Percentiles rank a stretch among this genome's conserved stretches.
phyloP scores from a whole-genome alignment of 1,140 invertebrate species.

The Drosophila nannoptera region DNA sequence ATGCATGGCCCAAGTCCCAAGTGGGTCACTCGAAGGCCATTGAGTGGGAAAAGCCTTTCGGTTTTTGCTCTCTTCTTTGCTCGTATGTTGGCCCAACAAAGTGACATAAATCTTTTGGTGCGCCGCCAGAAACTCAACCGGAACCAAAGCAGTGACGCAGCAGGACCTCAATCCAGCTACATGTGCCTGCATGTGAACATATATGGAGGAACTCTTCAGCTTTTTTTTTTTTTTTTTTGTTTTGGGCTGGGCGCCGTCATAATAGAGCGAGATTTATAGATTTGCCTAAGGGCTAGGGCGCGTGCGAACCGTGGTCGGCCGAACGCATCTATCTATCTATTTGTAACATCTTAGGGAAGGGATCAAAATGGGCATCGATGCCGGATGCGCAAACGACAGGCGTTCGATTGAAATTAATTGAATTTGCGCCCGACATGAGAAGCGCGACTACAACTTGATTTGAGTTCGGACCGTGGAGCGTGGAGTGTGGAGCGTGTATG shows the following conservation, averaged over 20 bases:
- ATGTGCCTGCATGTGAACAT: not conserved
- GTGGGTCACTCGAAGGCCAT: slow-evolving; percentile 60
- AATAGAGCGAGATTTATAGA: slow-evolving; percentile 56
- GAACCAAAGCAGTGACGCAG: slow-evolving; percentile 75
- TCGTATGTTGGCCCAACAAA: slow-evolving; percentile 61
- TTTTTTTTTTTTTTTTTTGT: not conserved
- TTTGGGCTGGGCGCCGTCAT: slow-evolving; percentile 57
- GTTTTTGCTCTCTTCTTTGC: not conserved
- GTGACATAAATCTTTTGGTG: slow-evolving; percentile 69
- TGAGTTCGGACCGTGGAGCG: slow-evolving; percentile 9
- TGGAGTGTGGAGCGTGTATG: slow-evolving; percentile 46
- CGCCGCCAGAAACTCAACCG: slow-evolving; percentile 57
- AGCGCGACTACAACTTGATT: slow-evolving; percentile 27
- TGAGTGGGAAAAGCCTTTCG: slow-evolving; percentile 19
- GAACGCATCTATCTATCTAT: slow-evolving; percentile 45
- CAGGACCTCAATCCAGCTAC: slow-evolving; percentile 40
- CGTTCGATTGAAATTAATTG: slow-evolving; percentile 79
- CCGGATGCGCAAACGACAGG: slow-evolving; percentile 75
- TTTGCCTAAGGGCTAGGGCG: slow-evolving; percentile 35
- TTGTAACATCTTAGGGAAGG: slow-evolving; percentile 41
- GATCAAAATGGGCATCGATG: slow-evolving; percentile 52
- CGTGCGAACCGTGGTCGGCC: slow-evolving; percentile 26
- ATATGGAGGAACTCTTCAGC: too few relatives aligned
- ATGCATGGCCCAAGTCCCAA: slow-evolving; percentile 40
- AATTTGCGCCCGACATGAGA: slow-evolving; percentile 62